Evolutionary conservation across 2,888 invertebrate genomes (phyloP), one percentile per base, ranked within the genome.

Genomic region (Calliscelio sp.): DNA sequence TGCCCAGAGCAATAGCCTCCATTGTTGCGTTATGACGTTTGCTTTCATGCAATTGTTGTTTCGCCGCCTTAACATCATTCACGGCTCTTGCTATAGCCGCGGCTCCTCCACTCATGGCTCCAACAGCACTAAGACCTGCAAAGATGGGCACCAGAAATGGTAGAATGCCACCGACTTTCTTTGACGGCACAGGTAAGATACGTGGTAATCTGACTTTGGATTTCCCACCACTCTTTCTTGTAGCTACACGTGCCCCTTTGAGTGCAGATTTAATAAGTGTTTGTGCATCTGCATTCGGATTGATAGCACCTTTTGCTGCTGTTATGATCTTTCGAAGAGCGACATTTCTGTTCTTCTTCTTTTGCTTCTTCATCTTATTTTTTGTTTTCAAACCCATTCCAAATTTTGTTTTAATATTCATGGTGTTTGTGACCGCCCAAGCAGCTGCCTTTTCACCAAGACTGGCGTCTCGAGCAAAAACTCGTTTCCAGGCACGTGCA

Each of bases 21-120:
- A 93, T 92, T 18, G 81, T 85, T 85, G 87, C 77, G 86, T 93
- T 93, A 81, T 92, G 92, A 6, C 91, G 87, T 63, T 88, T 73
- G 25, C 81, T 85, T 86, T 93, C 91, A 18, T 85, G 74, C 51
- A 91, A 85, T 79, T 89, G 73, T 80, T 90, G 78, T 89, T 88
- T 86, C 7, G 91, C 91, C 59, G 77, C 80, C 80, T 90, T 91
- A 1, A 90, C 87, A 65, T 90, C 87, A 81, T 90, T 91, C 11
- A 91, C 88, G 20, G 92, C 89, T 77, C 90, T 92, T 6, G 89
- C 89, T 35, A 93, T 89, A 68, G 90, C 90, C n/a, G 91, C 88
- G 25, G 90, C 90, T 35, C 92, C 92, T 38, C 92, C 92, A n/a
- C 89, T 88, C 79, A 92, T 85, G 41, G 89, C 86, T 1, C 92